Evolutionary conservation across 2,113 vertebrate genomes (phyloP), one percentile per base, ranked within the genome.

Genomic region (Poecilia latipinna): DNA sequence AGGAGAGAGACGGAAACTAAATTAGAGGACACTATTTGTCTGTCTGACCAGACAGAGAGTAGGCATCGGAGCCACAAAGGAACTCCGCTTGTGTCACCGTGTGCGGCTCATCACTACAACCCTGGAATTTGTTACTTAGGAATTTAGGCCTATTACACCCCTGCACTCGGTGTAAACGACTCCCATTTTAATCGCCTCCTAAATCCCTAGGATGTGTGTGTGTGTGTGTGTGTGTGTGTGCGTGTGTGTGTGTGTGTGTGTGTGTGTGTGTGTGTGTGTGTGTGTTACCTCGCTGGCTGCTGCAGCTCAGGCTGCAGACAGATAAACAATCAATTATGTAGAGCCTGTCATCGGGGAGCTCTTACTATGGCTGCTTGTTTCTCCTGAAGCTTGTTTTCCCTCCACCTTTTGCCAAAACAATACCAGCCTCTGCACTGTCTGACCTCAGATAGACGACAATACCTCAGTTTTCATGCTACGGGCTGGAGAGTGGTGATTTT

Each of bases 281-380:
- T 81, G 79, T 74, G 77, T 82, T 84, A 85, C 85, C 68, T 85
- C 24, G 3, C 75, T 65, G 70, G 68, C 87, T 81, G 87, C 86
- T 81, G 87, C 84, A 73, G 84, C 88, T 90, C 87, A 86, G 87
- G 86, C 85, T 87, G 88, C 39, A 86, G 87, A 90, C 91, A 89
- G 91, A 94, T 89, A 93, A 92, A 94, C 91, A 92, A 94, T 94
- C 92, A 93, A 93, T 94, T 93, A 94, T 95, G 90, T 91, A 92
- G 86, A 90, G 87, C 61, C 85, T 87, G 90, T 90, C 91, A 86
- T 61, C 74, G 44, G 86, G 90, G 90, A 92, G 70, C 73, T 78
- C 79, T 80, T 57, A 78, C 65, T 60, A 48, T 12, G 61, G 76
- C 74, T 68, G 67, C 35, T 61, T 61, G 24, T 72, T 64, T 77